phyloP scores from a whole-genome alignment of 1,140 invertebrate genomes.

The Tetranychus cinnabarinus region DNA sequence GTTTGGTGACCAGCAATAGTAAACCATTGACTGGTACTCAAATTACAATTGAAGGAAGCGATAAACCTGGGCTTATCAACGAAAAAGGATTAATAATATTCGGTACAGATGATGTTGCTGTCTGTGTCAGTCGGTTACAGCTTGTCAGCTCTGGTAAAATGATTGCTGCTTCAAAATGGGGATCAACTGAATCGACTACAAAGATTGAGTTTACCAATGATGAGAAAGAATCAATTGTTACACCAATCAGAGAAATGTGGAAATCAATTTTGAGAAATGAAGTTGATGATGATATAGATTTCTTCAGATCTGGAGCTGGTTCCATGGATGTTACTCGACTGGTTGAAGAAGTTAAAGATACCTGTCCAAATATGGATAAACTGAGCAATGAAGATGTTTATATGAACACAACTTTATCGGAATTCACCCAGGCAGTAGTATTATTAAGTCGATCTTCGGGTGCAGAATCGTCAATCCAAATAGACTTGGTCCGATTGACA shows the following conservation, averaged over 20 bases:
- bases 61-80: constrained; percentile 40
- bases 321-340: constrained; percentile 89
- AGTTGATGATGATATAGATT: constrained; percentile 56
- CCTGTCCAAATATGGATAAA: constrained; percentile 22
- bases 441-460: constrained; percentile 27
- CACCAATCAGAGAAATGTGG: constrained; percentile 42
- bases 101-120: constrained; percentile 44
- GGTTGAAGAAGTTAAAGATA: constrained; percentile 71
- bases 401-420: constrained; percentile 64
- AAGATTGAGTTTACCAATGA: constrained; percentile 32
- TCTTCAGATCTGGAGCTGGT: constrained; percentile 69
- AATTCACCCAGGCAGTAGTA: constrained; percentile 44
- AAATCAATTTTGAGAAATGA: constrained; percentile 50
- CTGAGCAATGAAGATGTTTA: constrained; percentile 75
- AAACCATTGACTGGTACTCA: no score
- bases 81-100: constrained; percentile 51
- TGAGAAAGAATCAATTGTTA: constrained; percentile 42
- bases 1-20: background rate
- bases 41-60: constrained; percentile 21
- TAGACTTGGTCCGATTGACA: constrained; percentile 43
- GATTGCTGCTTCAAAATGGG: constrained; percentile 57
- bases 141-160: constrained; percentile 36
- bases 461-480: constrained; percentile 20
- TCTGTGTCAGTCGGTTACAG: constrained; percentile 22
- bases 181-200: constrained; percentile 20